These are phyloP conservation scores for Chrysomela aeneicollis DNA, from an alignment of 2,888 invertebrate species.

Conservation along the genomic window DNA sequence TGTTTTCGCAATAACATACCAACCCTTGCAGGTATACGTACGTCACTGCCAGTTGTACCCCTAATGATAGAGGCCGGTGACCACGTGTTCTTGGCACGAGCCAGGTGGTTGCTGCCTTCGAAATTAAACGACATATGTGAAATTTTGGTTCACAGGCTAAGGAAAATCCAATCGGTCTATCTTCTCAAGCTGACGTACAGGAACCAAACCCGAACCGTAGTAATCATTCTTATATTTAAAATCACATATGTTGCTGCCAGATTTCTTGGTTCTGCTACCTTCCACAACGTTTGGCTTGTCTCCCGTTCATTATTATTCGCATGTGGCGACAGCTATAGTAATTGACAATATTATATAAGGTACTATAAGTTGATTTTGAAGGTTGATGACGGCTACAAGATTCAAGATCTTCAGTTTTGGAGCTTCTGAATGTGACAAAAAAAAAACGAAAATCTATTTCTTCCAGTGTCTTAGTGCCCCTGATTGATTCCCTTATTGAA, in stretches of 20 bases:
- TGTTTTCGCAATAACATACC: not conserved
- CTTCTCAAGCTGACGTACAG: constrained; percentile 39
- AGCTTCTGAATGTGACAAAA: no score
- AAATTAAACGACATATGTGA: constrained; percentile 59
- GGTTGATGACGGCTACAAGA: no score
- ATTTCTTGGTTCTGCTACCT: constrained; percentile 30
- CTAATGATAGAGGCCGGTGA: constrained; percentile 49
- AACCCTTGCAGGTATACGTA: constrained; percentile 28
- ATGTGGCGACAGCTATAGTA: no score
- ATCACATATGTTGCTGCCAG: constrained; percentile 43
- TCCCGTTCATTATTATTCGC: no score
- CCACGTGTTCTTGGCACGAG: constrained; percentile 59
- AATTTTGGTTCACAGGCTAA: constrained; percentile 49
- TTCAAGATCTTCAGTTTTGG: no score
- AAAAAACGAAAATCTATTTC: no score
- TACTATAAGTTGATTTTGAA: no score
- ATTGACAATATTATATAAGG: no score
- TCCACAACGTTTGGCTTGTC: constrained; percentile 1
- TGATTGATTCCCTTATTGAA: no score
- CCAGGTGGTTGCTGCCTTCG: constrained; percentile 58
- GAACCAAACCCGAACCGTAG: constrained; percentile 34
- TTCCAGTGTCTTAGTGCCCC: no score
- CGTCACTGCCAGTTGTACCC: constrained; percentile 37
- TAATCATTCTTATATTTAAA: constrained; percentile 43
- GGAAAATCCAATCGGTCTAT: constrained; percentile 43